phyloP scores from a whole-genome alignment of 2,797 vertebrate genomes.

The Hydrolagus colliei region DNA sequence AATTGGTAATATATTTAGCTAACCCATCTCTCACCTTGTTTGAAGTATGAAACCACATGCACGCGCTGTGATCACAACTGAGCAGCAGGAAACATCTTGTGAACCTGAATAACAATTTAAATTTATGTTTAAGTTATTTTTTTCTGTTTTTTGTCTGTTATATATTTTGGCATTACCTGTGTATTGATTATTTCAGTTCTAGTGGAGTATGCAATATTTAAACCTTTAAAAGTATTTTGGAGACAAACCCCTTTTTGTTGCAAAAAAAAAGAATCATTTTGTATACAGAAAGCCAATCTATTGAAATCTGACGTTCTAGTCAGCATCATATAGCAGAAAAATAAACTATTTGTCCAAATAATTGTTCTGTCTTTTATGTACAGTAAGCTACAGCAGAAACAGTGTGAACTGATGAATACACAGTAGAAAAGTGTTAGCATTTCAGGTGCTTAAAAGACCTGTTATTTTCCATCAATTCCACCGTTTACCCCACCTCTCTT shows the following conservation, averaged over 20 bases:
- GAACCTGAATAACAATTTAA: neutral
- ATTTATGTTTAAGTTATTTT: constrained; percentile 35
- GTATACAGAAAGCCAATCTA: constrained; percentile 50
- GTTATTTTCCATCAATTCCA: too few species aligned
- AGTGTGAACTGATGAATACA: neutral
- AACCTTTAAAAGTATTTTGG: constrained; percentile 55
- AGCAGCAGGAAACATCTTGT: neutral
- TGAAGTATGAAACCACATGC: neutral
- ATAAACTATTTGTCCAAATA: constrained; percentile 47
- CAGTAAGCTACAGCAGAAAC: neutral
- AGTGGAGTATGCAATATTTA: constrained; percentile 51
- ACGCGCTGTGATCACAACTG: too few species aligned
- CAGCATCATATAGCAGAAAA: constrained; percentile 56
- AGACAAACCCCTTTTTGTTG: constrained; percentile 38
- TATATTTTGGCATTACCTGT: constrained; percentile 40
- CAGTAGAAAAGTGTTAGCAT: neutral
- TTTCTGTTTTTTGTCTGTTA: constrained; percentile 43
- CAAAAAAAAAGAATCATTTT: constrained; percentile 63
- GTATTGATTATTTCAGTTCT: constrained; percentile 52
- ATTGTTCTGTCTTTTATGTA: neutral
- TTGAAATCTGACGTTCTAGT: constrained; percentile 69
- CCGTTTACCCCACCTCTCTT: too few species aligned
- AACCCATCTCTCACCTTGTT: neutral
- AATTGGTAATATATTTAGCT: neutral
- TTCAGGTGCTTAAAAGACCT: too few species aligned